Conservation (phyloP, 2,113 vertebrate genomes). For the Lepus timidus region DNA sequence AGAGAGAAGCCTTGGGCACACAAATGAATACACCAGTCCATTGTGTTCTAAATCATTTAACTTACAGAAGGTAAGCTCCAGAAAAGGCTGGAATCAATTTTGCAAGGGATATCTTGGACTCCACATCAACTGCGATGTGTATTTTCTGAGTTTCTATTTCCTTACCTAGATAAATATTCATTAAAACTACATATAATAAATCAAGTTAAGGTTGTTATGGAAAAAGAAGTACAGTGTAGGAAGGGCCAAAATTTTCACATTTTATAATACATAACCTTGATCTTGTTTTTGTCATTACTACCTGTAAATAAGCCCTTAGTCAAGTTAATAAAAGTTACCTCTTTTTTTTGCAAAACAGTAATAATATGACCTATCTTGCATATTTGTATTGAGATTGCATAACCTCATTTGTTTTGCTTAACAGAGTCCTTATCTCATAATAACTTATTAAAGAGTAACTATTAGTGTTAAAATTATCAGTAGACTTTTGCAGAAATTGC, state of each 20-base stretch:
- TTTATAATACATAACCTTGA: neutral
- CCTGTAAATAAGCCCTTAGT: neutral
- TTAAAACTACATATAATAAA: neutral
- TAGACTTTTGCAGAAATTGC: neutral
- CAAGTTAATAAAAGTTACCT: neutral
- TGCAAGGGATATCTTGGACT: neutral
- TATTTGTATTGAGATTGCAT: neutral
- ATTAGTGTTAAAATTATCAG: neutral
- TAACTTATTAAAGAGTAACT: conserved; percentile 2
- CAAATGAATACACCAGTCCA: conserved; percentile 19
- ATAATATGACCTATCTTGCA: neutral
- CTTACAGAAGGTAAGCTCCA: neutral
- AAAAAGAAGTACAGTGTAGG: neutral
- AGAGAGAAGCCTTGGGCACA: conserved; percentile 3
- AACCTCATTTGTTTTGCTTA: neutral
- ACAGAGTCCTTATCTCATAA: neutral
- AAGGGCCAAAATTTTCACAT: neutral
- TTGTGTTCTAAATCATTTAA: conserved; percentile 12
- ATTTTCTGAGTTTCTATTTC: neutral
- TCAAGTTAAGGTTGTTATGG: neutral
- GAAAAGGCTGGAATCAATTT: neutral
- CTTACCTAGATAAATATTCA: neutral
- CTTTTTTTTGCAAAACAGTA: neutral
- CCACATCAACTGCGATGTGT: neutral
- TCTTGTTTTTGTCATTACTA: neutral